Conservation (phyloP, 2,797 vertebrate species). For the Brachymystax lenok region DNA sequence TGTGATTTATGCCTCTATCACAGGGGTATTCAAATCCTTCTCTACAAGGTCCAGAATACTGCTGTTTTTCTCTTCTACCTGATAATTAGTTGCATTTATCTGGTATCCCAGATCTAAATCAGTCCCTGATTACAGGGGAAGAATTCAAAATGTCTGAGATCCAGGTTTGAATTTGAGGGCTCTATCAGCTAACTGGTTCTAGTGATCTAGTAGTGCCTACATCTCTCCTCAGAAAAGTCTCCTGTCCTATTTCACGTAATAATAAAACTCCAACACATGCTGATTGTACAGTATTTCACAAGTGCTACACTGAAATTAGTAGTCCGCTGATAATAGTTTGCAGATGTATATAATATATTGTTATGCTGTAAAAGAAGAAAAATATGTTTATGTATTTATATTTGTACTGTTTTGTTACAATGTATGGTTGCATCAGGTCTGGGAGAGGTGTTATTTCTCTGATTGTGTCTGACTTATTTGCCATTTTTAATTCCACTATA, state of each 20-base stretch:
- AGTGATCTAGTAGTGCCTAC: constrained; percentile 14
- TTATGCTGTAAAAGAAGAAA: constrained; percentile 58
- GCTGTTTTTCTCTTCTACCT: too few species aligned
- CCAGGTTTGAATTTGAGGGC: neutral
- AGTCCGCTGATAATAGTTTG: constrained; percentile 53
- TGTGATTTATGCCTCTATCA: neutral
- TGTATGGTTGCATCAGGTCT: constrained; percentile 29
- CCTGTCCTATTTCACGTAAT: constrained; percentile 31
- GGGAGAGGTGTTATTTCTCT: constrained; percentile 22
- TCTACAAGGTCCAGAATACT: too few species aligned
- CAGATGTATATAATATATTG: constrained; percentile 65
- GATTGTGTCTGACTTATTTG: constrained; percentile 15
- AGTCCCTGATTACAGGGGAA: too few species aligned
- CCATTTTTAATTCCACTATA: constrained; percentile 51
- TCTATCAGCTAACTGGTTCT: neutral
- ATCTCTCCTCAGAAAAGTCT: constrained; percentile 39
- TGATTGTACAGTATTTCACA: constrained; percentile 67
- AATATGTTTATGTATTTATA: constrained; percentile 62
- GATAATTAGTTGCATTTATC: too few species aligned
- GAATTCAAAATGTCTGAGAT: too few species aligned
- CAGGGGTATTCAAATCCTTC: too few species aligned
- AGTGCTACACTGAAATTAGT: constrained; percentile 78
- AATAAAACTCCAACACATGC: constrained; percentile 32
- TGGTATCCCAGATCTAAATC: too few species aligned
- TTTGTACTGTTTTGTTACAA: constrained; percentile 44